Evolutionary conservation across 2,113 vertebrate species (phyloP), one percentile per base, ranked within the genome.

Genomic region (Hemiscyllium ocellatum): DNA sequence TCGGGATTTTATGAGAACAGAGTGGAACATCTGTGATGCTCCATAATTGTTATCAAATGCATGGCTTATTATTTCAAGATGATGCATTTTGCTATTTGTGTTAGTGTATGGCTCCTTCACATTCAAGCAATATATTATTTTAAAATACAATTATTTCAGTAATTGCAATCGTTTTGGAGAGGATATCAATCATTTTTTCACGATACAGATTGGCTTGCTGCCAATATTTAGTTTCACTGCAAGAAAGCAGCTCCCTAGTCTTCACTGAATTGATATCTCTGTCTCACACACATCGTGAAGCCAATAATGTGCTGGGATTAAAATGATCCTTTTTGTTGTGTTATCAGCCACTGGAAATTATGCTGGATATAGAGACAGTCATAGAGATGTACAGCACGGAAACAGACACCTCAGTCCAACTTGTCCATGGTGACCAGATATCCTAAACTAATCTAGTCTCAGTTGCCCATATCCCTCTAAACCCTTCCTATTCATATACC

Each of bases 111-210:
- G 29, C n/a, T 65, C n/a, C 4, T 33, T 52, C 47, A 26, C 61
- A 33, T 65, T 90, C 89, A 93, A 42, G 65, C 89, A 22, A 93
- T 37, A 66, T 7, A 93, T 66, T n/a, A 93, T 66, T 93, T 93
- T 68, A 93, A 93, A 93, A 37, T 66, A 66, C 22, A 66, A 13
- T 66, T 20, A 93, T 93, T 66, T 93, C 19, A 7, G 29, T 93
- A 37, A 93, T 93, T 37, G 56, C 89, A 37, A 22, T 93, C 7
- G 61, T 93, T 83, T 83, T 68, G 89, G n/a, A 93, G 4, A 90
- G 87, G n/a, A 3, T 68, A n/a, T 66, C 61, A 42, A 93, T 66
- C 89, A 93, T 68, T 47, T 10, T 37, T 4, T 37, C 33, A 93
- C 22, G 33, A 42, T n/a, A 29, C 3, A 37, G 61, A 47, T 83